These are phyloP conservation scores for Climacteris rufus DNA, from an alignment of 2,113 vertebrate species.

Conservation along the genomic window DNA sequence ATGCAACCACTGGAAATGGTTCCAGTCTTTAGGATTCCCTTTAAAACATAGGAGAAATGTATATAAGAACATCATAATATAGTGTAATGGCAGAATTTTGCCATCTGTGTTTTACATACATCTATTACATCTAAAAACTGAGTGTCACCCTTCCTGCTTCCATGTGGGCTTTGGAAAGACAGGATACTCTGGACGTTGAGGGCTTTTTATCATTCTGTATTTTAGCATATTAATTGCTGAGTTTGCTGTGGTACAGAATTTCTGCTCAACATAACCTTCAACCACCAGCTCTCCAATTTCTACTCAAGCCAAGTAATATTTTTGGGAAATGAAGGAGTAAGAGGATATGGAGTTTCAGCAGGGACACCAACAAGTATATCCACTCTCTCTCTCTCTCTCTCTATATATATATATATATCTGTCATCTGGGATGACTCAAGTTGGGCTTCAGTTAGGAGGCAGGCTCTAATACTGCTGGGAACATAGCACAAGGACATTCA, in stretches of 20 bases:
- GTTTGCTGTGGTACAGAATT: not conserved
- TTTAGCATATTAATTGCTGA: not conserved
- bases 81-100: not conserved
- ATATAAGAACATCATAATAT: not conserved
- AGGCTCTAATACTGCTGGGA: not conserved
- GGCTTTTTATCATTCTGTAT: not conserved
- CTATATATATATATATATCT: not conserved
- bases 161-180: not conserved
- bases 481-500: not conserved
- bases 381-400: not conserved
- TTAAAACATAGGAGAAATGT: not conserved
- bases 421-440: not conserved
- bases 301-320: not conserved
- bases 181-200: not conserved
- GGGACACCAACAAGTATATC: not conserved
- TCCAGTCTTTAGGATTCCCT: not conserved
- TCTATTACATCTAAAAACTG: not conserved
- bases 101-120: not conserved
- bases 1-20: not conserved
- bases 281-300: not conserved
- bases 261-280: not conserved
- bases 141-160: not conserved
- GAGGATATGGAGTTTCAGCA: not conserved
- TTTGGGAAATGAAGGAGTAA: not conserved
- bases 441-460: not conserved